phyloP scores from a whole-genome alignment of 2,113 vertebrate genomes.

The Pelecanoides urinatrix region DNA sequence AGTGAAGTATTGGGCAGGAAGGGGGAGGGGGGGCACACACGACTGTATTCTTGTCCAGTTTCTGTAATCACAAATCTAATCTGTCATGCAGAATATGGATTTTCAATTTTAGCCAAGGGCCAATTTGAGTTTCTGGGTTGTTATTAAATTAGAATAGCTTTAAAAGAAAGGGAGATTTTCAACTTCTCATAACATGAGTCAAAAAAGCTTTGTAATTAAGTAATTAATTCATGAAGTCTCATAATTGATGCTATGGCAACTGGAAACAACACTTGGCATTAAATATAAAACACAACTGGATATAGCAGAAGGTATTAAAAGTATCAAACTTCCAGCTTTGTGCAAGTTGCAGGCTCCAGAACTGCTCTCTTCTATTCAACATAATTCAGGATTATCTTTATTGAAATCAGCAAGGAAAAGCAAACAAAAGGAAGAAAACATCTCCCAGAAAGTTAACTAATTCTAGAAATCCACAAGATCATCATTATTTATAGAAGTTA shows the following conservation, averaged over 20 bases:
- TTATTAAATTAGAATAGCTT: background rate
- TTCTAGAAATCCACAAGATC: background rate
- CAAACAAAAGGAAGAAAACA: background rate
- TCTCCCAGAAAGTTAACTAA: background rate
- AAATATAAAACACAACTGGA: background rate
- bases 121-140: background rate
- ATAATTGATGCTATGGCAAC: background rate
- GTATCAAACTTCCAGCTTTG: background rate
- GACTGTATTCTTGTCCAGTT: background rate
- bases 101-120: background rate
- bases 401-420: background rate
- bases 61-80: background rate
- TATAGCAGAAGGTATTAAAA: background rate
- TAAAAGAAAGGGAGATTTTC: background rate
- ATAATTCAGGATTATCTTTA: background rate
- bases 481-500: background rate
- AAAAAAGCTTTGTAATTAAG: background rate
- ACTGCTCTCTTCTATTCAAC: background rate
- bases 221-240: background rate
- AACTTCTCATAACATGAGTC: background rate
- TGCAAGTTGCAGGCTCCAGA: background rate
- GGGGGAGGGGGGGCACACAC: fast-evolving
- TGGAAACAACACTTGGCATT: background rate
- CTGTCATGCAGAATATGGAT: background rate
- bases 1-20: fast-evolving